Conservation (phyloP, 2,797 vertebrate species). For the Typhlichthys eigenmanni region DNA sequence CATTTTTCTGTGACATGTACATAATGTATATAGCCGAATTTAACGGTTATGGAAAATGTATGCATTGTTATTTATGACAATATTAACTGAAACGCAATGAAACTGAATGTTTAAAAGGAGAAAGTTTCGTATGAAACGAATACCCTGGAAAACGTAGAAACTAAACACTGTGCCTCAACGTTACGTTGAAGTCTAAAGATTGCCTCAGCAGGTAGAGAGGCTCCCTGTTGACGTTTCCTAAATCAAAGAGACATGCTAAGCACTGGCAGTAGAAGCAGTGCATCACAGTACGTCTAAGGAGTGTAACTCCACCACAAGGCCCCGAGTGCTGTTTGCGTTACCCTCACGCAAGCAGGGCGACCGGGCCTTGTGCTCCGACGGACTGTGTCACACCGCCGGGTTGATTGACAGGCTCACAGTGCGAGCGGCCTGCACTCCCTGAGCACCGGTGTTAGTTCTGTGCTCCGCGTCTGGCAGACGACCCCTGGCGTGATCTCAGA, state of each 20-base stretch:
- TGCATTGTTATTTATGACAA: constrained; percentile 95
- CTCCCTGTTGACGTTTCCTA: constrained; percentile 90
- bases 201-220: constrained; percentile 96
- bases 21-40: constrained; percentile 99
- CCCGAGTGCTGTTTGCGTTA: constrained; percentile 88
- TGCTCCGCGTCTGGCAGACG: constrained; percentile 86
- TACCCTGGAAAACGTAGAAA: constrained; percentile 89
- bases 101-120: constrained; percentile 86
- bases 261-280: constrained; percentile 72
- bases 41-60: constrained; percentile 96
- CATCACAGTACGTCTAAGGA: constrained; percentile 77
- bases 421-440: constrained; percentile 92
- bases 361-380: constrained; percentile 84
- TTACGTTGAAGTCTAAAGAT: constrained; percentile 93
- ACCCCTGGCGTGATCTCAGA: constrained; percentile 76
- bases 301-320: constrained; percentile 84
- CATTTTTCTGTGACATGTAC: constrained; percentile 92
- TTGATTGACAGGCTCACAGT: constrained; percentile 83
- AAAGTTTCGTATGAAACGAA: constrained; percentile 91
- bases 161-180: constrained; percentile 94
- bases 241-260: constrained; percentile 81
- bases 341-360: constrained; percentile 92
- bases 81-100: constrained; percentile 89
- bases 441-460: constrained; percentile 74
- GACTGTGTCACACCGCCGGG: constrained; percentile 81